Evolutionary conservation across 2,888 invertebrate species (phyloP).

Genomic region (Diaprepes abbreviatus): DNA sequence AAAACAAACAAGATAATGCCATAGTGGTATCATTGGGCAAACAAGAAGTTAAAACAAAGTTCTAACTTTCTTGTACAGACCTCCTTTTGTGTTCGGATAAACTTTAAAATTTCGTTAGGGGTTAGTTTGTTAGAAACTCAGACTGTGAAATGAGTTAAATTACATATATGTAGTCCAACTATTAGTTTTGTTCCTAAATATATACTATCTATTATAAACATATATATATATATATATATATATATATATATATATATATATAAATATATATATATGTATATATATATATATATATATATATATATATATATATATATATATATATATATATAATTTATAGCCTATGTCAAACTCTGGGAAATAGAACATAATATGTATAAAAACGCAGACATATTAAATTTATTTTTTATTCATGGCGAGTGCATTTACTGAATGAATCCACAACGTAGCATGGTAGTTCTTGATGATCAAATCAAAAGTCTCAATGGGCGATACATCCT

Average conservation of each 20-base stretch:
- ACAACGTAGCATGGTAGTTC: no score
- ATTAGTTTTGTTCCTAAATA: no score
- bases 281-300: slow-evolving; percentile 15
- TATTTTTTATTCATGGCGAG: no score
- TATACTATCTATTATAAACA: no score
- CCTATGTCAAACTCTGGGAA: no score
- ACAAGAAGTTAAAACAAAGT: slow-evolving; percentile 35
- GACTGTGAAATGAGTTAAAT: no score
- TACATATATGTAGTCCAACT: no score
- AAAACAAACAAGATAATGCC: slow-evolving; percentile 36
- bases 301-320: slow-evolving; percentile 13
- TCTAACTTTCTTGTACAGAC: slow-evolving; percentile 25
- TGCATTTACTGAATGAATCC: no score
- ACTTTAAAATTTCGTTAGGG: slow-evolving; percentile 30
- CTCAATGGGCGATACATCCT: no score
- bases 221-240: not conserved
- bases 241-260: slow-evolving; percentile 17
- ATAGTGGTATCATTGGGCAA: slow-evolving; percentile 20
- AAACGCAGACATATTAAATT: no score
- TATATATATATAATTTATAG: slow-evolving; percentile 17
- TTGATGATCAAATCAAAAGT: no score
- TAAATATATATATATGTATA: slow-evolving; percentile 11
- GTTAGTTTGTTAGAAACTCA: slow-evolving; percentile 20
- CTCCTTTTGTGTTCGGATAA: slow-evolving; percentile 5
- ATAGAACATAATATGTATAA: no score